These are phyloP conservation scores for Chondrilla cf. caribensis DNA, from an alignment of 37 sponge, comb jelly and placozoan species.

Conservation along the genomic window DNA sequence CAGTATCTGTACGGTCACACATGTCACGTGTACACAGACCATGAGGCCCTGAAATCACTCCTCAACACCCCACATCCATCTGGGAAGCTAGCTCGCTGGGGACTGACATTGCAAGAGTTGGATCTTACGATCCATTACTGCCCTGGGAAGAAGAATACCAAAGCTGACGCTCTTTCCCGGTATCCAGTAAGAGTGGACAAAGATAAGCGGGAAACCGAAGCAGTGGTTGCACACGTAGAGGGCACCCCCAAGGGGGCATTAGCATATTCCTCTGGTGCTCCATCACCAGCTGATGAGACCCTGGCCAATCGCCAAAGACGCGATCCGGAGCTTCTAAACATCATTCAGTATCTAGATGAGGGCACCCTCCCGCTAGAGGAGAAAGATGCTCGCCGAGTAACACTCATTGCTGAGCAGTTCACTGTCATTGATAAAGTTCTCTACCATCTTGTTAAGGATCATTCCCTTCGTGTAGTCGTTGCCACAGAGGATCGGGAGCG, in stretches of 20 bases:
- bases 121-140: constrained; percentile 24
- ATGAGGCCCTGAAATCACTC: constrained; percentile 28
- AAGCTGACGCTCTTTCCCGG: constrained; percentile 16
- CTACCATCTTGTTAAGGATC: constrained; percentile 17
- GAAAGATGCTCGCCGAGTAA: not conserved
- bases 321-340: not conserved
- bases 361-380: constrained; percentile 8
- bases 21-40: constrained; percentile 24
- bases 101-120: constrained; percentile 25
- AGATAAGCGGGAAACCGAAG: not conserved
- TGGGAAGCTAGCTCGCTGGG: constrained; percentile 40
- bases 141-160: constrained; percentile 12
- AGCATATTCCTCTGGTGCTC: not conserved
- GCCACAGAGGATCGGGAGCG: not conserved
- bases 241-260: too few species aligned
- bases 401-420: not conserved
- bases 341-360: constrained; percentile 22
- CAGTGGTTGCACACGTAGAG: not conserved
- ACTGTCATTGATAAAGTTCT: constrained; percentile 9
- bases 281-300: not conserved
- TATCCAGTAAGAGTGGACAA: constrained; percentile 29
- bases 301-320: not conserved
- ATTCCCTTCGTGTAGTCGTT: not conserved
- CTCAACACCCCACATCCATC: constrained; percentile 36
- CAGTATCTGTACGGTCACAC: constrained; percentile 32